phyloP scores from a whole-genome alignment of 1,140 invertebrate genomes.

The Drosophila miranda region DNA sequence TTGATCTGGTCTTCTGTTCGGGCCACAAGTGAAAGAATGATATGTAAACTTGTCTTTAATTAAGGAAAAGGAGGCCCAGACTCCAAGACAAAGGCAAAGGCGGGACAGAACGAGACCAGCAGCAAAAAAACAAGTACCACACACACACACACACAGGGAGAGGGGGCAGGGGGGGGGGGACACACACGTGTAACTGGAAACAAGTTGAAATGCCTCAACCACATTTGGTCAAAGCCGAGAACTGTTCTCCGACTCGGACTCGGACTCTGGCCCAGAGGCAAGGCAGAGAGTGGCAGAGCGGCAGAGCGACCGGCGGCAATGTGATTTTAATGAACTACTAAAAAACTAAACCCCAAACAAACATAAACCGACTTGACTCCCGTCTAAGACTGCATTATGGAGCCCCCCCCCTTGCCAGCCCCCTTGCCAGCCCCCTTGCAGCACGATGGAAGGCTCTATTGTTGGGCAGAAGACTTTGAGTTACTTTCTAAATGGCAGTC shows the following conservation, averaged over 20 bases:
- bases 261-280: conserved; percentile 28
- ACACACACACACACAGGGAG: conserved; percentile 15
- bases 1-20: conserved; percentile 2
- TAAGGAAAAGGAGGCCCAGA: conserved; percentile 56
- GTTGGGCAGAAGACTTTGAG: conserved; percentile 51
- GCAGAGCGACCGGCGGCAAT: conserved; percentile 29
- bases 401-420: too few relatives aligned
- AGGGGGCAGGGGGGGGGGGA: not conserved
- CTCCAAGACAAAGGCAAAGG: conserved; percentile 27
- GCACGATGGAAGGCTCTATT: conserved; percentile 11
- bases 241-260: conserved; percentile 35
- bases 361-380: conserved; percentile 63
- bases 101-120: conserved; percentile 18
- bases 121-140: conserved; percentile 51
- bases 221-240: conserved; percentile 68
- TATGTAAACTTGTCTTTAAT: conserved; percentile 78
- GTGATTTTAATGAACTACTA: conserved; percentile 77
- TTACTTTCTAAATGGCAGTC: conserved; percentile 69
- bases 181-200: conserved; percentile 66
- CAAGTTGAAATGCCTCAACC: conserved; percentile 74
- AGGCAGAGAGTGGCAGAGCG: not conserved
- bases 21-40: conserved; percentile 52
- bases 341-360: conserved; percentile 60
- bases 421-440: not conserved
- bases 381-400: conserved; percentile 58